Evolutionary conservation across 2,797 vertebrate species (phyloP).

Genomic region (Ptychobarbus kaznakovi): DNA sequence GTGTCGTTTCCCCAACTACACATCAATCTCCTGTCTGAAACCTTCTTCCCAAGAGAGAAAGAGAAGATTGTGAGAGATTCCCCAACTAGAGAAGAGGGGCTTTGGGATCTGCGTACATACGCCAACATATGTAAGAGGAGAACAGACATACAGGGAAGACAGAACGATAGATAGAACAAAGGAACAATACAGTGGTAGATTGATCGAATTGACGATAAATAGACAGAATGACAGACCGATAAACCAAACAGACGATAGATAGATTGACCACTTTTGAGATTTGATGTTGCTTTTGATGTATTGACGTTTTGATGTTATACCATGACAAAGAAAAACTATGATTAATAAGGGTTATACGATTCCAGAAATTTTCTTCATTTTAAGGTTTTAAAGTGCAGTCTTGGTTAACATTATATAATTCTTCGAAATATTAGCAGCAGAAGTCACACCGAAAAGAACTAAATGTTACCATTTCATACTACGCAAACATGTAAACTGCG

Average conservation of each 20-base stretch:
- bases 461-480: neutral
- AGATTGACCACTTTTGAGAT: neutral
- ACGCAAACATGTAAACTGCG: neutral
- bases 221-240: neutral
- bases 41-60: conserved; percentile 73
- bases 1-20: conserved; percentile 81
- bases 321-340: neutral
- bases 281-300: neutral
- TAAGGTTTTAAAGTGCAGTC: neutral
- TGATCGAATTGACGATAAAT: neutral
- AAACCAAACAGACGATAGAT: neutral
- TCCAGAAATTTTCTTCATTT: neutral
- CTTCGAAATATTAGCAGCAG: neutral
- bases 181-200: neutral
- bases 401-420: neutral
- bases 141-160: conserved; percentile 67
- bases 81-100: conserved; percentile 76
- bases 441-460: neutral
- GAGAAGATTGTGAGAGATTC: conserved; percentile 77
- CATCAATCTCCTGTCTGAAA: conserved; percentile 82
- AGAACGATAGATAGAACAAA: conserved; percentile 51
- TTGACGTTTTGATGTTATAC: neutral
- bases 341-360: neutral
- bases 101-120: conserved; percentile 73
- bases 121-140: conserved; percentile 67